A percentile compares a stretch with the other conserved stretches of the same genome.
phyloP scores from a whole-genome alignment of 2,888 invertebrate species.

The Athalia cordata region DNA sequence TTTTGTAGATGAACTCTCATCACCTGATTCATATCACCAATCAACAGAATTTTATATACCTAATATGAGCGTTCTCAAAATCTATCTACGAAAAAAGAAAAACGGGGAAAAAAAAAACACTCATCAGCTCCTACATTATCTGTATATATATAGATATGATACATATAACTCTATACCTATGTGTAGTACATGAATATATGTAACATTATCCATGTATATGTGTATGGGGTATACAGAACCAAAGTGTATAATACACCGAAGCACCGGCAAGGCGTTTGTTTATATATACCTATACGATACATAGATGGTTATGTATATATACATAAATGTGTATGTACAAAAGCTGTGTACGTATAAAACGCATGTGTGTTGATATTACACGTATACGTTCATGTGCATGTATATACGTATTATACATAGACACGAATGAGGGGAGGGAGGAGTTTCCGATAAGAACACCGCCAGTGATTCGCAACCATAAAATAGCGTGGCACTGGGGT shows the following conservation, averaged over 20 bases:
- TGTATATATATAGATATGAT: slow-evolving; percentile 16
- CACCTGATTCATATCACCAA: too few species aligned
- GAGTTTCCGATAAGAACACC: slow-evolving; percentile 45
- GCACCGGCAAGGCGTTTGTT: too few species aligned
- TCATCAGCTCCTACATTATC: neutral
- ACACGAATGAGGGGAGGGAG: slow-evolving; percentile 53
- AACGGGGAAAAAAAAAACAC: too few species aligned
- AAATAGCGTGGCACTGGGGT: neutral
- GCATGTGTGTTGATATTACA: too few species aligned
- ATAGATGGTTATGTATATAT: slow-evolving; percentile 20
- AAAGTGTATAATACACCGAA: neutral
- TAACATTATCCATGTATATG: neutral
- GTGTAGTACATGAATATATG: neutral
- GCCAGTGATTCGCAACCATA: slow-evolving; percentile 24
- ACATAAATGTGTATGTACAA: neutral
- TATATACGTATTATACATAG: neutral
- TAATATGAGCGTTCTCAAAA: neutral
- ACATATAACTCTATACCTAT: slow-evolving; percentile 2
- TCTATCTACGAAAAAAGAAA: too few species aligned
- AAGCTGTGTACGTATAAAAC: neutral
- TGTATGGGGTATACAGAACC: neutral
- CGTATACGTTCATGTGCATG: neutral
- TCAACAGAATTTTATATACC: neutral
- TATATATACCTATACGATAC: neutral
- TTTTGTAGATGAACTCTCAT: too few species aligned